phyloP scores from a whole-genome alignment of 2,888 invertebrate species.

The Conops quadrifasciatus region DNA sequence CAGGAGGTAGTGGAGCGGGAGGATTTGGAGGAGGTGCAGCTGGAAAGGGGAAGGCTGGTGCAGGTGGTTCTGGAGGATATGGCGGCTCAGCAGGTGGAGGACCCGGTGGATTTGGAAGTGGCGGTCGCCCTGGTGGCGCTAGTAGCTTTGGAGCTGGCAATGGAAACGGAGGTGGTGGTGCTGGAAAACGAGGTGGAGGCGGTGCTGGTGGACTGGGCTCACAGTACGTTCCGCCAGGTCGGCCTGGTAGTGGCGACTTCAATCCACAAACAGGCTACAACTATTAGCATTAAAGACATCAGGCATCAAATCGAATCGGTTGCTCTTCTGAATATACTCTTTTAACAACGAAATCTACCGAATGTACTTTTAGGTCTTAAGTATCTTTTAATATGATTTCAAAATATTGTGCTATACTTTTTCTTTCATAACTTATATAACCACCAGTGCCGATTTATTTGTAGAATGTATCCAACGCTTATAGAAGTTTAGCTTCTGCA shows the following conservation, averaged over 20 bases:
- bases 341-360: constrained; percentile 50
- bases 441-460: not conserved
- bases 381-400: constrained; percentile 80
- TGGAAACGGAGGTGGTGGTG: constrained; percentile 36
- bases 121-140: constrained; percentile 20
- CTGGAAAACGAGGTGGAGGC: constrained; percentile 39
- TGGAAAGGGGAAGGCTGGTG: constrained; percentile 40
- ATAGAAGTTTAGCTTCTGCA: not conserved
- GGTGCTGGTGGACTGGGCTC: constrained; percentile 53
- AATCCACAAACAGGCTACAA: constrained; percentile 66
- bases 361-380: constrained; percentile 50
- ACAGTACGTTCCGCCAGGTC: constrained; percentile 52
- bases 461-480: not conserved
- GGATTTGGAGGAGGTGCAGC: constrained; percentile 35
- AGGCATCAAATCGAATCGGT: constrained; percentile 36
- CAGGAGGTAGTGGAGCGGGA: constrained; percentile 39
- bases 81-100: constrained; percentile 33
- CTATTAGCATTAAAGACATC: constrained; percentile 56
- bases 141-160: constrained; percentile 31
- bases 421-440: not conserved
- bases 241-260: constrained; percentile 64
- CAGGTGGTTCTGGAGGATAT: constrained; percentile 43
- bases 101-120: constrained; percentile 8
- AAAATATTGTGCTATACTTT: not conserved
- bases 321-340: constrained; percentile 41